Base-by-base conservation (phyloP, 2,888 invertebrate genomes). In the Papilio elwesi region DNA sequence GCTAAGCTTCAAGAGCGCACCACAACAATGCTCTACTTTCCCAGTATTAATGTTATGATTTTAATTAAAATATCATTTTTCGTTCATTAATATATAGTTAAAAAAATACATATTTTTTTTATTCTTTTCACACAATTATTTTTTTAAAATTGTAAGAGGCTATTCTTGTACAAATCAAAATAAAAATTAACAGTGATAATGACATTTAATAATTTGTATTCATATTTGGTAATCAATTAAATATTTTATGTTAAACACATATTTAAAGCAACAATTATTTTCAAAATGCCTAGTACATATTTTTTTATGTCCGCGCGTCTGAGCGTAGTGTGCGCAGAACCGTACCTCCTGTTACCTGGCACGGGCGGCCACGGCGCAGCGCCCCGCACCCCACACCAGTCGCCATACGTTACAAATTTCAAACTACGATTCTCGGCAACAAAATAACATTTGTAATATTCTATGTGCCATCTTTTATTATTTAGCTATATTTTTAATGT, bases 271-370 rank as follows among this genome's bases (percentile, higher is more conserved):
- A 38, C 59, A 9, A 15, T 15, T 15, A 43, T 62, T 62, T 62
- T 62, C n/a, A 43, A 62, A 43, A 62, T 26, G 43, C n/a, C n/a
- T n/a, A 13, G 38, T 13, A 49, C 13, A 72, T 63, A 51, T 59
- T 53, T 68, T 48, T 52, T 81, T 83, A 77, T 80, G 81, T 80
- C 1, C 9, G 26, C 55, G 52, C 49, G 16, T 15, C 62, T 57
- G 59, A 43, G 36, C 38, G 66, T 15, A 69, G 16, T 74, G 83
- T 80, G 85, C 84, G 86, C 69, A 65, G 70, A 82, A 78, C 87
- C 92, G 93, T 93, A 93, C 93, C 93, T 91, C 92, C 92, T 90
- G 88, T 92, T 92, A 93, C 93, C 93, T 93, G 93, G 93, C 84
- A 93, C 93, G 85, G 88, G 82, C 84, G 78, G 79, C 79, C 84